Evolutionary conservation across 2,113 vertebrate species (phyloP).

Genomic region (Chrysochloris asiatica): DNA sequence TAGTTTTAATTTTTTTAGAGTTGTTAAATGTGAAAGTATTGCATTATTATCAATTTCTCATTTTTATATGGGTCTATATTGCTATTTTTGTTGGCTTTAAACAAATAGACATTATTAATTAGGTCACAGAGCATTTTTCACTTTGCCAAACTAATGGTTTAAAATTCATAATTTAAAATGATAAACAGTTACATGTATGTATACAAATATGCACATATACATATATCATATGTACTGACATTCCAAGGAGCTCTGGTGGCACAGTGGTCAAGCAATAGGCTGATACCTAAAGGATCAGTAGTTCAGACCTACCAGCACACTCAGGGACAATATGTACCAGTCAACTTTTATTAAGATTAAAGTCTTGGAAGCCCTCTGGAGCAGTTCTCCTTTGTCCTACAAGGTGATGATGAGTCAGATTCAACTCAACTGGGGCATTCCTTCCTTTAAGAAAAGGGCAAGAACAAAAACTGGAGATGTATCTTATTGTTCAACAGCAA

Average conservation of each 20-base stretch:
- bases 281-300: too few relatives aligned
- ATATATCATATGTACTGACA: neutral
- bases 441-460: neutral
- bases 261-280: neutral
- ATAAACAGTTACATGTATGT: neutral
- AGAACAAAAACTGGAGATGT: neutral
- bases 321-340: too few relatives aligned
- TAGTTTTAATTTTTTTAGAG: neutral
- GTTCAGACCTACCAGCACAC: neutral
- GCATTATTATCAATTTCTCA: neutral
- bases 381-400: neutral
- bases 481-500: neutral
- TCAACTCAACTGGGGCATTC: neutral
- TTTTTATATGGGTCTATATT: neutral
- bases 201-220: neutral
- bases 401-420: neutral
- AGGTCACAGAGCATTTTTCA: neutral
- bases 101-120: neutral
- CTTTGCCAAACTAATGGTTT: neutral
- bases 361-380: neutral
- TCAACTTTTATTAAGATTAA: too few relatives aligned
- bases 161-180: neutral
- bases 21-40: neutral
- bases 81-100: conserved; percentile 6
- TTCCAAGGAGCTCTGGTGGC: neutral